phyloP scores from a whole-genome alignment of 2,888 invertebrate genomes.

The Coenonympha glycerion region DNA sequence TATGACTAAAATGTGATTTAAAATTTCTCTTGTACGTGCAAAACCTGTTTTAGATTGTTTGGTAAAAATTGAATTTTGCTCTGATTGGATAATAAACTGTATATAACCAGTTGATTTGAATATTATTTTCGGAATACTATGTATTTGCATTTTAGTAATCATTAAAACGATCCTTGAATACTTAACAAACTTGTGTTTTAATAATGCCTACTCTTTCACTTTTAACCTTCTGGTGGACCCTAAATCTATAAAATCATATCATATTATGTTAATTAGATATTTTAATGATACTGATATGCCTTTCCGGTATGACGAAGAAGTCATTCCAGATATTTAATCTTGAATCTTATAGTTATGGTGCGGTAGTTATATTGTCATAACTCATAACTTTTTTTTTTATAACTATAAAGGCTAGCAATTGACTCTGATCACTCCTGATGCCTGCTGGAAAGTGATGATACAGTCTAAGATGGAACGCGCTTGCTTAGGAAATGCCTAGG shows the following conservation, averaged over 20 bases:
- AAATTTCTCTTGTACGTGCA: conserved; percentile 1
- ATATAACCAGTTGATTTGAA: conserved; percentile 8
- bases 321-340: too few relatives aligned
- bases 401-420: not conserved
- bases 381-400: too few relatives aligned
- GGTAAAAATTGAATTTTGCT: conserved; percentile 3
- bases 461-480: too few relatives aligned
- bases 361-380: too few relatives aligned
- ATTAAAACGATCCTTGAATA: conserved; percentile 22
- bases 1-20: not conserved
- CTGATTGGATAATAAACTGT: not conserved
- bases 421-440: too few relatives aligned
- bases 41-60: not conserved
- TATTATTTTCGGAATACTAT: conserved; percentile 2
- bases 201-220: conserved; percentile 22
- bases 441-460: too few relatives aligned
- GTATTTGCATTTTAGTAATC: conserved; percentile 25
- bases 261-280: conserved; percentile 1
- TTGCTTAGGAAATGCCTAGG: too few relatives aligned
- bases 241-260: conserved; percentile 9
- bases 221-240: conserved; percentile 24
- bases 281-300: not conserved
- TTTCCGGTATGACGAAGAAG: not conserved
- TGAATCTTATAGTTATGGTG: too few relatives aligned
- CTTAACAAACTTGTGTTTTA: conserved; percentile 17